Evolutionary conservation across 1,140 invertebrate species (phyloP).

Genomic region (Drosophila nasuta): DNA sequence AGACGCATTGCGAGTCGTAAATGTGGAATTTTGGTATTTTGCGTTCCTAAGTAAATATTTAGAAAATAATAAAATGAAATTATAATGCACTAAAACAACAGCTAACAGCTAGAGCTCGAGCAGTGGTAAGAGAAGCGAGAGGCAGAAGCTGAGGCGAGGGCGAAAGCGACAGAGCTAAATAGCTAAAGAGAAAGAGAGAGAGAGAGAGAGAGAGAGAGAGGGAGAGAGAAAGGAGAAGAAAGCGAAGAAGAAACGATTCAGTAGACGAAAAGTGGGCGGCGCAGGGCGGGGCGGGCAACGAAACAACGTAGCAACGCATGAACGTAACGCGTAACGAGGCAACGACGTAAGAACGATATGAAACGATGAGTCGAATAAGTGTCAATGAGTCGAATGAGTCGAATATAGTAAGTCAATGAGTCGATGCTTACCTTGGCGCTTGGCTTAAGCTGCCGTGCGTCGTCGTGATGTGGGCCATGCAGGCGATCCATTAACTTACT

Average conservation of each 20-base stretch:
- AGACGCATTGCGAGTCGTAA: conserved; percentile 50
- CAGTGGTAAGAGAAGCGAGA: conserved; percentile 6
- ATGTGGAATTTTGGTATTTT: conserved; percentile 52
- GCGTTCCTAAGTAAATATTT: conserved; percentile 70
- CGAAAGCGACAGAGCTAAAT: conserved; percentile 17
- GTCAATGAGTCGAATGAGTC: too few relatives aligned
- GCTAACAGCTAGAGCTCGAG: neutral
- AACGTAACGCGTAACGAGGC: too few relatives aligned
- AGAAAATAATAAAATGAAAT: conserved; percentile 74
- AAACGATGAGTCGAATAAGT: too few relatives aligned
- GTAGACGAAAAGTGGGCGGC: neutral
- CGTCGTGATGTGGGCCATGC: conserved; percentile 83
- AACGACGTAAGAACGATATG: neutral
- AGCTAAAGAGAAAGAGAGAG: neutral
- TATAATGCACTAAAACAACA: conserved; percentile 55
- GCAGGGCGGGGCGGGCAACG: neutral
- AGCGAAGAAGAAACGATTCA: neutral
- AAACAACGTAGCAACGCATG: too few relatives aligned
- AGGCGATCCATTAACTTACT: conserved; percentile 80
- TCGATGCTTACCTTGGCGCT: conserved; percentile 79
- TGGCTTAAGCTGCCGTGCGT: conserved; percentile 84
- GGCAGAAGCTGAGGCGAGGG: conserved; percentile 21
- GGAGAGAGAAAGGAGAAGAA: neutral
- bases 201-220: too few relatives aligned
- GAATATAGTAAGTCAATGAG: too few relatives aligned